A percentile compares a stretch with the other conserved stretches of the same genome.
These are phyloP conservation scores for Etia nguti DNA, from an alignment of 2,113 vertebrate genomes.

Conservation along the genomic window DNA sequence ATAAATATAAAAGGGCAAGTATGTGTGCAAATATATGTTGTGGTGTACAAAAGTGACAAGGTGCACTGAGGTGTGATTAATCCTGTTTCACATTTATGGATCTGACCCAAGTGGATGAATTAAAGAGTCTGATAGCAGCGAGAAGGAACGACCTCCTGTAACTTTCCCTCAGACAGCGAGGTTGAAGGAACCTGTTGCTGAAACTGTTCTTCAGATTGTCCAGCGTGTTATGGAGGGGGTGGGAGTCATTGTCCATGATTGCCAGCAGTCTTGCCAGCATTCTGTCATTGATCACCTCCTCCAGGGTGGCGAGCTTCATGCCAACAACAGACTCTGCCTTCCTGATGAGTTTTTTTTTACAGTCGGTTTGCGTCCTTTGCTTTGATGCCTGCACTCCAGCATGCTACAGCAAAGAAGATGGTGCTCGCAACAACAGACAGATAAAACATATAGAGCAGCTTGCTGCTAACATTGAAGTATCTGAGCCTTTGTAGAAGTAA, in stretches of 20 bases:
- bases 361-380: not conserved
- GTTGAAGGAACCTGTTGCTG: not conserved
- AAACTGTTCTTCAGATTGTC: not conserved
- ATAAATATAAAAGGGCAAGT: not conserved
- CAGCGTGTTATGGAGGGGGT: not conserved
- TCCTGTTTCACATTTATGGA: too few species aligned
- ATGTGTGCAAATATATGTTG: not conserved
- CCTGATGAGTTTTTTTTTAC: not conserved
- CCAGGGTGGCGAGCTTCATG: not conserved
- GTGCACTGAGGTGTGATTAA: too few species aligned
- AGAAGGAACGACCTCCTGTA: not conserved
- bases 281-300: not conserved
- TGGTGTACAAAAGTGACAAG: not conserved
- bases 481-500: not conserved
- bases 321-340: not conserved
- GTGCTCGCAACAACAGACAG: not conserved
- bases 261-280: not conserved
- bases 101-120: not conserved
- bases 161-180: not conserved
- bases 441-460: not conserved
- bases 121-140: not conserved
- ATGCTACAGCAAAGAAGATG: not conserved
- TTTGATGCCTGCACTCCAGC: not conserved
- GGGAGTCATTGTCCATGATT: not conserved
- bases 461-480: rapidly evolving